Base-by-base conservation (phyloP, 2,888 invertebrate genomes). In the Drosophila eohydei region DNA sequence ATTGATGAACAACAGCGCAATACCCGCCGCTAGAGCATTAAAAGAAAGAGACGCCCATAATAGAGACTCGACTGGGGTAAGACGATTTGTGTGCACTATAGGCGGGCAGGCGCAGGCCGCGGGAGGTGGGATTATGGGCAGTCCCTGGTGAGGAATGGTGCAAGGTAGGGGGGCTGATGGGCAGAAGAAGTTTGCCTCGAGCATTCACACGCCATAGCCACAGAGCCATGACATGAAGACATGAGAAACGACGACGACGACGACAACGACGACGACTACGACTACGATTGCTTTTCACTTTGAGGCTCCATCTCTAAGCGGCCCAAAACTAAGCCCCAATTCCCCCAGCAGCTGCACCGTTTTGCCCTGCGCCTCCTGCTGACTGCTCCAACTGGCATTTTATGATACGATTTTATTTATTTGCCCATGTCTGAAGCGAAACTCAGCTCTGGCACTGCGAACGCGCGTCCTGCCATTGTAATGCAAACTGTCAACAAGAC, bases 201-300 rank as follows among this genome's bases (percentile, higher is more conserved):
- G 84, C 85, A 89, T 89, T 89, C 89, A 89, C 84, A 84, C 89
- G 89, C 83, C 71, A 86, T 86, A 82, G 83, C 85, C 82, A 85
- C 74, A 82, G 80, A 77, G 60, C 59, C 80, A 58, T 78, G 83
- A 74, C 86, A 83, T 74, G 83, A 71, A 74, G 80, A 88, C 80
- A 72, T 79, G 82, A 79, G 69, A 81, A 69, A 83, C 82, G 72
- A 63, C 46, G 28, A 62, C 34, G 8, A 34, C 34, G 34, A 16
- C 41, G 16, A 83, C 81, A 69, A 65, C 44, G 30, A 46, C 62
- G 59, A 64, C 9, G 30, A 50, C 48, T 30, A 63, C 43, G 32
- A 52, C 63, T 56, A 54, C 83, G 81, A 83, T 83, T 89, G 89
- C 88, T 84, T 87, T 88, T 81, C 74, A 85, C 77, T 84, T 88